phyloP scores from a whole-genome alignment of 2,113 vertebrate species.

The Oryzias javanicus region DNA sequence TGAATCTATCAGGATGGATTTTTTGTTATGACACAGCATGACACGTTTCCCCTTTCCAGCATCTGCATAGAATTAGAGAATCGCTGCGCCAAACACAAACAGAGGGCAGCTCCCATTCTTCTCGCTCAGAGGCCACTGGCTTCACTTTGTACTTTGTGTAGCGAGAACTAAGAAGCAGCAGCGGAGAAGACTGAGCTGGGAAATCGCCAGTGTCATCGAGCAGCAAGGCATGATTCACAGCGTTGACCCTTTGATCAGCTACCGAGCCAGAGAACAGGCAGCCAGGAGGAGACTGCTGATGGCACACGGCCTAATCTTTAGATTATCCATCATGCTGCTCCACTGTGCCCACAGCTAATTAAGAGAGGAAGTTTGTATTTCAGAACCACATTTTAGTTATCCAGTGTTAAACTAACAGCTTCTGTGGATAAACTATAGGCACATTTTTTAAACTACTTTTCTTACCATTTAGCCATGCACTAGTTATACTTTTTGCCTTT shows the following conservation, averaged over 20 bases:
- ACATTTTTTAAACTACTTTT: conserved; percentile 9
- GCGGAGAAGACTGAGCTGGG: conserved; percentile 41
- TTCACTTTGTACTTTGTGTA: conserved; percentile 24
- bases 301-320: conserved; percentile 60
- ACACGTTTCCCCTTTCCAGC: too few species aligned
- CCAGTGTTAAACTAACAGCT: conserved; percentile 33
- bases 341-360: conserved; percentile 48
- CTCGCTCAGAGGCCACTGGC: conserved; percentile 32
- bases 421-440: neutral
- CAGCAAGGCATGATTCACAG: conserved; percentile 30
- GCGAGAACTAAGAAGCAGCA: conserved; percentile 40
- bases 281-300: conserved; percentile 50
- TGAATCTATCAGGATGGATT: too few species aligned
- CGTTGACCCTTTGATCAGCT: conserved; percentile 57
- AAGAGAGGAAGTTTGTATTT: conserved; percentile 39
- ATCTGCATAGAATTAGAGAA: neutral
- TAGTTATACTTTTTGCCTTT: too few species aligned
- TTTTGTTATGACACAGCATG: too few species aligned
- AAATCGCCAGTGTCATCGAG: conserved; percentile 37
- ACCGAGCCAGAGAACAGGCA: conserved; percentile 27
- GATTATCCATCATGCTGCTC: conserved; percentile 62
- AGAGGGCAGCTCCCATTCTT: conserved; percentile 6
- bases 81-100: neutral
- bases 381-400: conserved; percentile 26
- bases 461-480: conserved; percentile 12